Conservation (phyloP, 2,888 invertebrate species). For the Empis livida region DNA sequence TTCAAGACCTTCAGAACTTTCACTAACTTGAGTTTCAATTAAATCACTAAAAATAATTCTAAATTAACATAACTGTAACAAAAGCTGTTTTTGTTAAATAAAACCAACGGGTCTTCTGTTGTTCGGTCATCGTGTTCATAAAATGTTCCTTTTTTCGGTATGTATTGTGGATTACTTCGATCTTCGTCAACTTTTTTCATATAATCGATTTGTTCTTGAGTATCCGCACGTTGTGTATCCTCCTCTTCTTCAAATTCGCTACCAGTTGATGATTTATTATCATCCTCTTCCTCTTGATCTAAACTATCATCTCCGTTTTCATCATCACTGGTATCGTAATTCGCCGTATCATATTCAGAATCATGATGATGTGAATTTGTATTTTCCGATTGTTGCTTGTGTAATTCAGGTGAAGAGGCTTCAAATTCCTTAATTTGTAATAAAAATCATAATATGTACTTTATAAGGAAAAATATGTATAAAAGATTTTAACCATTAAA, state of each 20-base stretch:
- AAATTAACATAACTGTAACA: not conserved
- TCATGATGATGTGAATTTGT: constrained; percentile 35
- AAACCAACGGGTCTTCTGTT: constrained; percentile 49
- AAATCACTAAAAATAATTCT: constrained; percentile 22
- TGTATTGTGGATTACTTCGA: constrained; percentile 91
- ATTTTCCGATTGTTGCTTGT: constrained; percentile 31
- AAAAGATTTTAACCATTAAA: too few species aligned
- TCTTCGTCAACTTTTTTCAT: constrained; percentile 82
- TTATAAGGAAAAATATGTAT: too few species aligned
- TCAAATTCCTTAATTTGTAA: too few species aligned
- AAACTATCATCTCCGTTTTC: constrained; percentile 17
- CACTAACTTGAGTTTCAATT: constrained; percentile 19
- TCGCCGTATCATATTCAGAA: constrained; percentile 36
- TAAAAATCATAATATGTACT: too few species aligned
- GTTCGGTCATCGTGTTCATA: constrained; percentile 93
- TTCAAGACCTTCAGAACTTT: constrained; percentile 29
- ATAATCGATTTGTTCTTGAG: constrained; percentile 45
- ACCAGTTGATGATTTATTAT: constrained; percentile 5
- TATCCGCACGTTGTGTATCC: constrained; percentile 58
- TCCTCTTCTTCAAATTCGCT: constrained; percentile 10
- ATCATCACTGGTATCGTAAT: constrained; percentile 21
- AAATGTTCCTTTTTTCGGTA: constrained; percentile 89
- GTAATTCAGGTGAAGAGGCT: constrained; percentile 14
- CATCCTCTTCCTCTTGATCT: not conserved
- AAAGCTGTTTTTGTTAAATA: not conserved